These are phyloP conservation scores for Clarias gariepinus DNA, from an alignment of 2,113 vertebrate genomes.

Conservation along the genomic window DNA sequence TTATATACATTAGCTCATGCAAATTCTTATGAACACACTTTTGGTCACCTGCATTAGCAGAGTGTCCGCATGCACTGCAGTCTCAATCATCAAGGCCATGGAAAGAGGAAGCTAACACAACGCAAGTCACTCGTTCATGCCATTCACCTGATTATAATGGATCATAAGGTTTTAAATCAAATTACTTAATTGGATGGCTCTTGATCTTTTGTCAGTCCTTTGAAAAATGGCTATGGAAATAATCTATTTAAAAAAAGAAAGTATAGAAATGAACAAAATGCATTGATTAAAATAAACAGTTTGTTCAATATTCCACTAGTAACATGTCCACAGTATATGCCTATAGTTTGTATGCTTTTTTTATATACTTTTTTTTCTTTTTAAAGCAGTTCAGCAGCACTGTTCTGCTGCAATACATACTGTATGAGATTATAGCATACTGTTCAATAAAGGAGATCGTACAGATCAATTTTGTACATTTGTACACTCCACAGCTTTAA, in stretches of 20 bases:
- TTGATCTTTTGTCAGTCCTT: conserved; percentile 38
- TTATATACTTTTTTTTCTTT: too few species aligned
- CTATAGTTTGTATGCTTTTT: too few species aligned
- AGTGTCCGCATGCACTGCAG: not conserved
- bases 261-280: conserved; percentile 35
- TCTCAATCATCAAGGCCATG: conserved; percentile 27
- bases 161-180: conserved; percentile 32
- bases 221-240: conserved; percentile 41
- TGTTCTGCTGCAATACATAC: conserved; percentile 30
- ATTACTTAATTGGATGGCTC: conserved; percentile 15
- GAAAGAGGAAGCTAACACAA: conserved; percentile 20
- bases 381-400: conserved; percentile 33
- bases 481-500: conserved; percentile 4
- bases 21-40: not conserved
- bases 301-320: conserved; percentile 35
- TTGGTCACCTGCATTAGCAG: not conserved
- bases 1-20: not conserved
- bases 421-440: not conserved
- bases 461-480: conserved; percentile 1
- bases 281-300: conserved; percentile 51
- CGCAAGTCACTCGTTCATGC: not conserved
- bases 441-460: conserved; percentile 26
- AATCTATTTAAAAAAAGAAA: conserved; percentile 41
- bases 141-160: conserved; percentile 37
- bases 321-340: conserved; percentile 6